These are phyloP conservation scores for Xenopus laevis DNA, from an alignment of 2,113 vertebrate genomes.

Conservation along the genomic window DNA sequence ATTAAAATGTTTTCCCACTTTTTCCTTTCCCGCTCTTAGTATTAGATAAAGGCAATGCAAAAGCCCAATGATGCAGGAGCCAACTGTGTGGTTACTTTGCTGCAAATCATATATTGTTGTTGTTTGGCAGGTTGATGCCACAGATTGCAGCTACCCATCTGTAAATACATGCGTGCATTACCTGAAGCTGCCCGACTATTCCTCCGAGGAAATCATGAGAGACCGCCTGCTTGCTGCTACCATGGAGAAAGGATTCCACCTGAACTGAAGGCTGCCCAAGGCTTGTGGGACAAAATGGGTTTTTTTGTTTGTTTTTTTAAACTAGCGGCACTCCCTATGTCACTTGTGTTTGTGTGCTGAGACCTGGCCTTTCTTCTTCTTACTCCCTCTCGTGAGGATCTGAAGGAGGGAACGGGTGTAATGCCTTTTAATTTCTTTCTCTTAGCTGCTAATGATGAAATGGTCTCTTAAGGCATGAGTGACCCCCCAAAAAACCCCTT, in stretches of 20 bases:
- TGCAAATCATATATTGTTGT: neutral
- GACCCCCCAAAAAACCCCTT: constrained; percentile 51
- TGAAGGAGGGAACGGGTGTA: constrained; percentile 69
- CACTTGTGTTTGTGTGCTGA: constrained; percentile 83
- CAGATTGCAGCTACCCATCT: constrained; percentile 95
- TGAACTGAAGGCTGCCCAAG: constrained; percentile 78
- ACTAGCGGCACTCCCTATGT: constrained; percentile 75
- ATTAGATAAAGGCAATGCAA: too few relatives aligned
- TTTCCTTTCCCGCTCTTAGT: too few relatives aligned
- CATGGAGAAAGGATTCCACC: constrained; percentile 99
- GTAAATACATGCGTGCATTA: constrained; percentile 98
- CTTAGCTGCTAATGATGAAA: constrained; percentile 83
- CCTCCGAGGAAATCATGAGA: constrained; percentile 96
- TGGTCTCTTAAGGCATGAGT: constrained; percentile 52
- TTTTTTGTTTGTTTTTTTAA: constrained; percentile 42
- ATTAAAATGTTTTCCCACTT: too few relatives aligned
- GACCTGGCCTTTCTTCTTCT: constrained; percentile 40
- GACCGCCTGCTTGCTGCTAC: constrained; percentile 95
- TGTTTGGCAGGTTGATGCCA: constrained; percentile 84
- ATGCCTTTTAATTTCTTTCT: constrained; percentile 54
- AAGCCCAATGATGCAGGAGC: neutral
- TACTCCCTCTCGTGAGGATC: constrained; percentile 68
- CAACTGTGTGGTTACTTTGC: neutral
- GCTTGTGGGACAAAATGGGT: constrained; percentile 45
- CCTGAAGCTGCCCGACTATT: constrained; percentile 96